These are phyloP conservation scores for Anguilla pacifica DNA, from an alignment of 2,797 vertebrate genomes.

Conservation along the genomic window DNA sequence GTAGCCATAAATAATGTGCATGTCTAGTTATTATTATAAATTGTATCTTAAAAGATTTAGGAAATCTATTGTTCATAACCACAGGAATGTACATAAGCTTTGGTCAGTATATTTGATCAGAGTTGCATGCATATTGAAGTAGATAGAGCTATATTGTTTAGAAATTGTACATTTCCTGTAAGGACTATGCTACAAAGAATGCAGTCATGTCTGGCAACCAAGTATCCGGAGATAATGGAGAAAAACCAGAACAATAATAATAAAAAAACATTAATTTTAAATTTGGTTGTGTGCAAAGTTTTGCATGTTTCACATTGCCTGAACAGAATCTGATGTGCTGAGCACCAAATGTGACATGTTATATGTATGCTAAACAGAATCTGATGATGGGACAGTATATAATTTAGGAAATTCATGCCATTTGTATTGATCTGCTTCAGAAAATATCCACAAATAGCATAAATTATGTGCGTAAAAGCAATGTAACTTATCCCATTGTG, in stretches of 20 bases:
- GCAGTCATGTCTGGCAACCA: slow-evolving; percentile 3
- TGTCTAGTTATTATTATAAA: slow-evolving; percentile 28
- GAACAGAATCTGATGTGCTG: slow-evolving; percentile 17
- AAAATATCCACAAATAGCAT: background rate
- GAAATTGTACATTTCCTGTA: slow-evolving; percentile 16
- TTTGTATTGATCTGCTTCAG: background rate
- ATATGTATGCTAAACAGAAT: background rate
- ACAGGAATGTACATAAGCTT: slow-evolving; percentile 31
- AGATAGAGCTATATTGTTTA: slow-evolving; percentile 20
- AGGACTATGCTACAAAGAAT: background rate
- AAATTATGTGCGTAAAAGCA: slow-evolving; percentile 5
- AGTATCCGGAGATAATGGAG: background rate
- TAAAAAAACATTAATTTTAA: slow-evolving; percentile 16
- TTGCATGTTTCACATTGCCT: background rate
- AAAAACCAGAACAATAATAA: slow-evolving; percentile 27
- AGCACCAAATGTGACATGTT: slow-evolving; percentile 4
- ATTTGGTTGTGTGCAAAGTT: background rate
- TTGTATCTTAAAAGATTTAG: slow-evolving; percentile 22
- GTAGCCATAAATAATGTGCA: slow-evolving; percentile 29
- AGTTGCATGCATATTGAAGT: slow-evolving; percentile 28
- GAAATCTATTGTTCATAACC: slow-evolving; percentile 27
- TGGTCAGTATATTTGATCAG: slow-evolving; percentile 38
- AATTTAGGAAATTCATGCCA: too few species aligned
- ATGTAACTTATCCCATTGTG: background rate
- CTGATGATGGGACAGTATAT: background rate